Evolutionary conservation across 2,797 vertebrate species (phyloP).

Genomic region (Hybognathus amarus): DNA sequence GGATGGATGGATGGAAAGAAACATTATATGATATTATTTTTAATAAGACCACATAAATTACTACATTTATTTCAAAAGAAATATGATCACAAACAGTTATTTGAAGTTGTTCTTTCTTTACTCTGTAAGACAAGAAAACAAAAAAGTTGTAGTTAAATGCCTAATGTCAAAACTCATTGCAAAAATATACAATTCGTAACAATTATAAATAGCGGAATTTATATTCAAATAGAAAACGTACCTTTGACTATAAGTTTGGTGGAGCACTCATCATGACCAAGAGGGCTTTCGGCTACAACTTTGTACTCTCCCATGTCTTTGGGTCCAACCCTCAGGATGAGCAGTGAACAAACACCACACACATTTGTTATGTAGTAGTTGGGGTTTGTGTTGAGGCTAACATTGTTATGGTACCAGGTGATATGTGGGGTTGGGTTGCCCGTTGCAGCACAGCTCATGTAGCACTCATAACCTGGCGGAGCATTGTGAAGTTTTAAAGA

Average conservation of each 20-base stretch:
- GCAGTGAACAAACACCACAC: conserved; percentile 89
- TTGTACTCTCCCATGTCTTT: conserved; percentile 84
- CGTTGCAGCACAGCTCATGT: conserved; percentile 87
- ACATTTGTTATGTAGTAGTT: conserved; percentile 82
- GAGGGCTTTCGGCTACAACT: conserved; percentile 79
- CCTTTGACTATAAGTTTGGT: conserved; percentile 84
- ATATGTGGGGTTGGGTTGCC: conserved; percentile 83
- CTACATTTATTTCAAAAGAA: neutral
- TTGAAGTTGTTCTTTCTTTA: conserved; percentile 56
- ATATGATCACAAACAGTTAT: conserved; percentile 1
- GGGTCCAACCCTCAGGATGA: conserved; percentile 78
- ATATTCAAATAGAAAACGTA: conserved; percentile 54
- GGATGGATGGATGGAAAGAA: neutral
- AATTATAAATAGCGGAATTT: neutral
- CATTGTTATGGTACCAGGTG: conserved; percentile 84
- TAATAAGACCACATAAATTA: neutral
- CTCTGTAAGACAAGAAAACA: conserved; percentile 64
- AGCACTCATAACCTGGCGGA: conserved; percentile 83
- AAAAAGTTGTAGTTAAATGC: neutral
- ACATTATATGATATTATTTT: neutral
- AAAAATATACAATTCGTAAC: neutral
- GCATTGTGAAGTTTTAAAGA: conserved; percentile 80
- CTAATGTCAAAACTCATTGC: neutral
- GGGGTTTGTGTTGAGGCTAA: conserved; percentile 80
- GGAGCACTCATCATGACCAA: conserved; percentile 78